These are phyloP conservation scores for Tenebrio molitor DNA, from an alignment of 1,140 invertebrate species.

Conservation along the genomic window DNA sequence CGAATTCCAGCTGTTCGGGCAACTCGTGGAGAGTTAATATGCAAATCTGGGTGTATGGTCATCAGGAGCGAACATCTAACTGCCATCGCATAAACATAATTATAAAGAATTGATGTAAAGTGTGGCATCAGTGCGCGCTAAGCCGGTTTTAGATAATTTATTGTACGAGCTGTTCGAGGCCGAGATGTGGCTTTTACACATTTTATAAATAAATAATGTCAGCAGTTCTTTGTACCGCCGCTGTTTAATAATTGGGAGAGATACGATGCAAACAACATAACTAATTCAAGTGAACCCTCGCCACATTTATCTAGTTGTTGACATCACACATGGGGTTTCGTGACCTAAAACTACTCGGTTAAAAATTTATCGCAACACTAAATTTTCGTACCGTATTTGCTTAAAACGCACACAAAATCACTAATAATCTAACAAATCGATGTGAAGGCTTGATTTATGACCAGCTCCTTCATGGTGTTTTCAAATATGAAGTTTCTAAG, in stretches of 20 bases:
- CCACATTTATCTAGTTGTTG: slow-evolving; percentile 45
- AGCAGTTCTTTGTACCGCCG: slow-evolving; percentile 24
- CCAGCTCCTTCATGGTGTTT: too few relatives aligned
- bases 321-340: slow-evolving; percentile 42
- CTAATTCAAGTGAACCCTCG: slow-evolving; percentile 34
- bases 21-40: too few relatives aligned
- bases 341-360: slow-evolving; percentile 37
- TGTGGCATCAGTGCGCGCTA: background rate
- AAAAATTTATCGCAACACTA: slow-evolving; percentile 24
- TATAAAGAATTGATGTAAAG: background rate
- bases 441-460: too few relatives aligned
- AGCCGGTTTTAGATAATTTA: background rate
- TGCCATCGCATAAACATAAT: too few relatives aligned
- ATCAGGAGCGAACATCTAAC: too few relatives aligned
- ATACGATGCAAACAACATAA: slow-evolving; percentile 37
- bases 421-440: background rate
- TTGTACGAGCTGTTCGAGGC: background rate
- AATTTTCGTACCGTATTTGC: background rate
- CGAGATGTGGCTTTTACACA: slow-evolving; percentile 9
- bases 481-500: too few relatives aligned
- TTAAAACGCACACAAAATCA: background rate
- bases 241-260: slow-evolving; percentile 37
- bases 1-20: too few relatives aligned
- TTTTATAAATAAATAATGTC: slow-evolving; percentile 30
- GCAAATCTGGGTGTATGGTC: too few relatives aligned